Conservation (phyloP, 2,888 invertebrate genomes). For the Noctua janthe region DNA sequence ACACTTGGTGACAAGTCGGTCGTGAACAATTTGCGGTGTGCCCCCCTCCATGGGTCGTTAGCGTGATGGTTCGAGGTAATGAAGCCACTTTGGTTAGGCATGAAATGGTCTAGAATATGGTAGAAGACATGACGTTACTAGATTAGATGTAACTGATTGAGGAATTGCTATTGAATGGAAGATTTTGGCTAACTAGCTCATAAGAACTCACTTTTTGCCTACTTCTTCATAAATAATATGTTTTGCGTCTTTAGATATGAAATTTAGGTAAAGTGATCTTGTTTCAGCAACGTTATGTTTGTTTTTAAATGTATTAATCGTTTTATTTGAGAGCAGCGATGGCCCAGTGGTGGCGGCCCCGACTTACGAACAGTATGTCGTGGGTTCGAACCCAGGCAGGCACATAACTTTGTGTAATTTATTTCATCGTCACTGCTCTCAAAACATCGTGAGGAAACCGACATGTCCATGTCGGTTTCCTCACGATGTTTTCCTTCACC, state of each 20-base stretch:
- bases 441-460: no score
- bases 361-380: no score
- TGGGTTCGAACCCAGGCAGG: no score
- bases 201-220: neutral
- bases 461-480: no score
- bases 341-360: no score
- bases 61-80: slow-evolving; percentile 62
- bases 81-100: slow-evolving; percentile 53
- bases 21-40: slow-evolving; percentile 74
- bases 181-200: neutral
- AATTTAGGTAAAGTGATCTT: neutral
- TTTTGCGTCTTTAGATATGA: neutral
- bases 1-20: slow-evolving; percentile 79
- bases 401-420: no score
- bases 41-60: slow-evolving; percentile 62
- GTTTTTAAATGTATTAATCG: neutral
- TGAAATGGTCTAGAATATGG: slow-evolving; percentile 47
- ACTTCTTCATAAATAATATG: neutral
- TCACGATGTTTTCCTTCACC: no score
- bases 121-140: slow-evolving; percentile 6
- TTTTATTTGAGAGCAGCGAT: no score
- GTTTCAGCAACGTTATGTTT: neutral
- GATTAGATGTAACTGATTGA: neutral
- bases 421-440: no score
- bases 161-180: neutral